Conservation (phyloP, 2,113 vertebrate genomes). For the Thalassarche chlororhynchos region DNA sequence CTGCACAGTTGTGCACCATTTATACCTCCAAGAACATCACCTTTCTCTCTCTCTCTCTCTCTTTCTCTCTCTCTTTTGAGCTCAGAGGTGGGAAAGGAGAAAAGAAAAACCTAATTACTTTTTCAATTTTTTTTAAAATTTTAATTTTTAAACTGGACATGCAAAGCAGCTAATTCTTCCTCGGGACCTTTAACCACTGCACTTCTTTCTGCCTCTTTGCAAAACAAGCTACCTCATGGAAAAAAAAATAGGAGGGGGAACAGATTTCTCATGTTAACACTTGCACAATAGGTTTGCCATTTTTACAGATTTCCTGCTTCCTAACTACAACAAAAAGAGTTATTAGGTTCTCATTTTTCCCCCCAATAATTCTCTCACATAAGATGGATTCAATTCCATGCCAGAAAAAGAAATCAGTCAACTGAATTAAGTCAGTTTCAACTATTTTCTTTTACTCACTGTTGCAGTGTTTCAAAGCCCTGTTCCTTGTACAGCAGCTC, state of each 20-base stretch:
- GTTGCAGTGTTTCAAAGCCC: constrained; percentile 86
- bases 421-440: constrained; percentile 10
- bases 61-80: background rate
- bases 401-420: background rate
- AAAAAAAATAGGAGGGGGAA: background rate
- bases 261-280: background rate
- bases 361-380: background rate
- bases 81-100: background rate
- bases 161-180: background rate
- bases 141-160: background rate
- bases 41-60: background rate
- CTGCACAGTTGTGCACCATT: background rate
- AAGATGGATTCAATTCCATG: background rate
- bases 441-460: constrained; percentile 77
- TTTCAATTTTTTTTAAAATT: background rate
- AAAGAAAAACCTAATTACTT: background rate
- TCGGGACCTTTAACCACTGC: background rate
- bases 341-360: background rate
- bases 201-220: background rate
- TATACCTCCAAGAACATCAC: background rate
- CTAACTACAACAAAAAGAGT: background rate
- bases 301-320: background rate
- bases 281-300: background rate
- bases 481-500: constrained; percentile 87
- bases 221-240: background rate